Conservation (phyloP, 2,113 vertebrate genomes). For the Coreoperca whiteheadi region DNA sequence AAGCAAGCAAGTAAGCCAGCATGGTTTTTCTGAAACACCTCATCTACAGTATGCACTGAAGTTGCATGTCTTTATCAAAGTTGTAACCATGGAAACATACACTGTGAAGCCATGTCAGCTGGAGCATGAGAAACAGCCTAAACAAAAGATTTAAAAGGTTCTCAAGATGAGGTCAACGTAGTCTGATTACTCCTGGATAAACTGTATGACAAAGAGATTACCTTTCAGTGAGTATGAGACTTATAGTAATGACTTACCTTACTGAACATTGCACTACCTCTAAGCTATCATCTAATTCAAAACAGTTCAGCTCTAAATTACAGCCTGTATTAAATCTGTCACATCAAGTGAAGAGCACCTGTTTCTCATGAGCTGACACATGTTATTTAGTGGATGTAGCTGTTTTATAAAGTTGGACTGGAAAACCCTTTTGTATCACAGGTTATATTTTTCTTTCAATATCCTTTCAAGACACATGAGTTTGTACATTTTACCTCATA, state of each 20-base stretch:
- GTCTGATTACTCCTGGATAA: background rate
- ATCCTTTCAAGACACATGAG: background rate
- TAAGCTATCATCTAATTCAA: constrained; percentile 20
- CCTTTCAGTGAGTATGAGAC: background rate
- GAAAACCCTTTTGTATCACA: background rate
- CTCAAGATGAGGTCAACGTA: constrained; percentile 2
- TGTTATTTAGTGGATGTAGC: background rate
- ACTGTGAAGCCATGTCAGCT: background rate
- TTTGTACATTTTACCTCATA: background rate
- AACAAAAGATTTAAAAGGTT: background rate
- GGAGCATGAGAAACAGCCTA: background rate
- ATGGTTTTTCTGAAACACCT: background rate
- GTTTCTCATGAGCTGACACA: background rate
- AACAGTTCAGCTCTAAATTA: constrained; percentile 1
- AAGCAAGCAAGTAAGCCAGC: background rate
- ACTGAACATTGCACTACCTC: background rate
- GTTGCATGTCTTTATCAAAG: constrained; percentile 4
- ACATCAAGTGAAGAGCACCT: constrained; percentile 11
- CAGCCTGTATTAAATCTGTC: constrained; percentile 20
- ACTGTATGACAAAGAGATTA: background rate
- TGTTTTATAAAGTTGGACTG: background rate
- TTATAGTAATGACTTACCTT: background rate
- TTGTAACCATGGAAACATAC: constrained; percentile 8
- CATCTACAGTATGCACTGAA: constrained; percentile 7
- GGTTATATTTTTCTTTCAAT: background rate